Evolutionary conservation across 2,113 vertebrate species (phyloP), one percentile per base, ranked within the genome.

Genomic region (Aleadryas rufinucha): DNA sequence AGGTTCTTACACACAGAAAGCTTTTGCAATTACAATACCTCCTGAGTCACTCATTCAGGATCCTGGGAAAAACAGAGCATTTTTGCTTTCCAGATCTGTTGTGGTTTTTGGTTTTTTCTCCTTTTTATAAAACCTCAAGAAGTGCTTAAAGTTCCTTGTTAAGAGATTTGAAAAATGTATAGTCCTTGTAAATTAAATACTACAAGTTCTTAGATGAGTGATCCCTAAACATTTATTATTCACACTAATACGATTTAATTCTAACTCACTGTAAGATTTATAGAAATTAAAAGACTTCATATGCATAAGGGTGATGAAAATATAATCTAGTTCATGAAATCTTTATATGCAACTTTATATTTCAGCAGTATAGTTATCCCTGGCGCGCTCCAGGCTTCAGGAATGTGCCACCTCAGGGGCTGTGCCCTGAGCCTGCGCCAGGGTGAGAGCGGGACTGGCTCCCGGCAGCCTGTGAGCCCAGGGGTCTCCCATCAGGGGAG

Each of bases 161-260:
- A 92, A 90, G 77, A 96, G 90, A 83, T 87, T 84, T 94, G 92
- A 95, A 97, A 97, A 97, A 95, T 85, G 94, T 90, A 89, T 92
- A 95, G 92, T 86, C 74, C 94, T 97, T 95, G 93, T 96, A 97
- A 97, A 97, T 97, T 95, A 97, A 98, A 97, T 94, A 94, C 94
- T 93, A 79, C 87, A 89, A 82, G 80, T 95, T 97, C 95, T 94
- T 41, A 94, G 95, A 95, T 85, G 94, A 97, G 77, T 92, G 94
- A 96, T 97, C 97, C 95, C 97, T 91, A 91, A 95, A 96, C 98
- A 97, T 97, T 93, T 90, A 97, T 98, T 97, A 98, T 98, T 97
- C 97, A 97, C 90, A 63, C 90, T 91, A 91, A 96, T 97, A 94
- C 11, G 77, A 85, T 89, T 95, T 94, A 94, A 96, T 77, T 75